Conservation (phyloP, 2,888 invertebrate species). For the Carabus problematicus region DNA sequence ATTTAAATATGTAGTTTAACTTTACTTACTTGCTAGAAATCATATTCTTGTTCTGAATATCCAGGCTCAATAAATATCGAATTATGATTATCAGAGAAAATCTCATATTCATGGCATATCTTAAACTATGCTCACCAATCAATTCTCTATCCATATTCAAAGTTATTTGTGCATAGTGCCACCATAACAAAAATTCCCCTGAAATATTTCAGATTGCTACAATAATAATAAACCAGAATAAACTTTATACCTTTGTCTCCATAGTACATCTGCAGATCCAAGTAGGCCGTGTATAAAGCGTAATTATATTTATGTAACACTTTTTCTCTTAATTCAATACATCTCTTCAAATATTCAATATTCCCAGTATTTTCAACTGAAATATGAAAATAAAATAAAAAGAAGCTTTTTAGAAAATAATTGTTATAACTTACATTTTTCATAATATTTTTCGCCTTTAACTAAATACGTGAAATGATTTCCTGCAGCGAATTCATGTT, state of each 20-base stretch:
- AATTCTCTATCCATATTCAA: conserved; percentile 14
- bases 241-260: conserved; percentile 59
- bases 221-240: neutral
- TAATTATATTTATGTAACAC: conserved; percentile 63
- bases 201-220: neutral
- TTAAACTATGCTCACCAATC: conserved; percentile 14
- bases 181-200: conserved; percentile 16
- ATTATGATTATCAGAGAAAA: conserved; percentile 15
- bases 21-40: conserved; percentile 16
- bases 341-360: conserved; percentile 57
- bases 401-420: conserved; percentile 48
- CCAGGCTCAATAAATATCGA: conserved; percentile 5
- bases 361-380: conserved; percentile 53
- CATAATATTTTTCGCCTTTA: conserved; percentile 53
- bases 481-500: conserved; percentile 45
- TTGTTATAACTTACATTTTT: conserved; percentile 47
- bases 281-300: conserved; percentile 57
- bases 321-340: conserved; percentile 59
- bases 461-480: conserved; percentile 34
- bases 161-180: conserved; percentile 15
- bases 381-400: conserved; percentile 24
- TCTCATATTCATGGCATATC: conserved; percentile 19
- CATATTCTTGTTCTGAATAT: conserved; percentile 4
- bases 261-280: conserved; percentile 62
- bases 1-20: too few relatives aligned